Base-by-base conservation (phyloP, 1,140 invertebrate genomes). In the Homarus americanus region DNA sequence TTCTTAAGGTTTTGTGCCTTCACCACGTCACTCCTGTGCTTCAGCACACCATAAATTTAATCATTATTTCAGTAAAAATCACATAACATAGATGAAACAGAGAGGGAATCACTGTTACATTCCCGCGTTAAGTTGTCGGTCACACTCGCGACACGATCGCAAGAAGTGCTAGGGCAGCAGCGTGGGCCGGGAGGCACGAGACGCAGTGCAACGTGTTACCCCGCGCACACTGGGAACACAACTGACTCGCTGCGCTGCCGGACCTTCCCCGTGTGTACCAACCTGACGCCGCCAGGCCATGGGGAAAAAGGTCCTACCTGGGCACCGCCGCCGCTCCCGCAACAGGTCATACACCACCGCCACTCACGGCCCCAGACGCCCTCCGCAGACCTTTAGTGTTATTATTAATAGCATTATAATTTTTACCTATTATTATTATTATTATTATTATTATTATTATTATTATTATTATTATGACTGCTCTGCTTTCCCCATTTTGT, bases 221-320 rank as follows among this genome's bases (percentile, higher is more conserved):
- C 49, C 79, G 15, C 20, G 20, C 79, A 82, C 79, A 82, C 79
- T 58, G 49, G 5, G 49, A 82, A 82, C 79, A 63, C 34, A 53
- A 82, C 79, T 82, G 79, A 40, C 79, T 58, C 79, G 49, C 34
- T 24, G 28, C 79, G 79, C 53, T 32, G 79, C 20, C 28, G 79
- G 63, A 82, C 79, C 79, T 63, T 32, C 41, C 2, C 53, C 41
- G 15, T 75, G 32, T 53, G 20, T 49, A 20, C 32, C 9, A 82
- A 5, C 79, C 28, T 36, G n/a, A 15, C 28, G 49, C 49, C 78
- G 20, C n/a, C 34, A 3, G 32, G 41, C n/a, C n/a, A n/a, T n/a
- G 53, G 32, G 49, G 63, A 53, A 32, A 82, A 53, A 44, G 63
- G 24, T 32, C 28, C 41, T 58, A 82, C 79, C 79, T 63, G 49